phyloP scores from a whole-genome alignment of 2,888 invertebrate genomes.

The Tortricodes alternella region DNA sequence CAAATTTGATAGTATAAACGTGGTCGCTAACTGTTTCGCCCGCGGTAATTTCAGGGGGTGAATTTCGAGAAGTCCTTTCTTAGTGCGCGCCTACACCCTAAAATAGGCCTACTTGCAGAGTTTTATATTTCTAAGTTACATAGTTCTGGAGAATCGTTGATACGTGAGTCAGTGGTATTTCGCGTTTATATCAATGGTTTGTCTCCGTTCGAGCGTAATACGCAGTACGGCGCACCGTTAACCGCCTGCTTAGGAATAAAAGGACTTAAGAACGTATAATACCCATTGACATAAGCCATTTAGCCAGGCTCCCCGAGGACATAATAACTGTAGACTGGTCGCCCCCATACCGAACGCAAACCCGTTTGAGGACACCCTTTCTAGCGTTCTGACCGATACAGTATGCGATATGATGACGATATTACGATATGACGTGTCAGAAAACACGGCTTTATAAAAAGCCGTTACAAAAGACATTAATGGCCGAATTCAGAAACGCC shows the following conservation, averaged over 20 bases:
- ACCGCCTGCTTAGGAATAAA: not conserved
- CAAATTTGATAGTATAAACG: too few species aligned
- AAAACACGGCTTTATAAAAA: not conserved
- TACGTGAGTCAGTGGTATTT: too few species aligned
- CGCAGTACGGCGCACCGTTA: not conserved
- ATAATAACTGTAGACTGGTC: constrained; percentile 15
- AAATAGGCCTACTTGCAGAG: too few species aligned
- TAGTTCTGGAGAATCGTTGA: too few species aligned
- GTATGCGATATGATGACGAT: constrained; percentile 8
- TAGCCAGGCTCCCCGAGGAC: not conserved
- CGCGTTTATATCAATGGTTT: too few species aligned
- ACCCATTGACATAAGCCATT: not conserved
- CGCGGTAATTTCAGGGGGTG: too few species aligned
- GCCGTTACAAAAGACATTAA: too few species aligned
- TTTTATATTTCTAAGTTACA: too few species aligned
- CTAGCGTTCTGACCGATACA: constrained; percentile 8
- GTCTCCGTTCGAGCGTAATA: not conserved
- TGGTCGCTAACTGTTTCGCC: too few species aligned
- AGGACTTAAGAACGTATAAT: not conserved
- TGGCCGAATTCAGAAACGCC: too few species aligned
- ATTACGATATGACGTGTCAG: not conserved
- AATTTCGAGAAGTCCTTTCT: too few species aligned
- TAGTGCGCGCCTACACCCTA: too few species aligned
- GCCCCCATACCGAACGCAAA: constrained; percentile 11
- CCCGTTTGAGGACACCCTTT: constrained; percentile 20